phyloP scores from a whole-genome alignment of 2,113 vertebrate species.

The Pantherophis guttatus region DNA sequence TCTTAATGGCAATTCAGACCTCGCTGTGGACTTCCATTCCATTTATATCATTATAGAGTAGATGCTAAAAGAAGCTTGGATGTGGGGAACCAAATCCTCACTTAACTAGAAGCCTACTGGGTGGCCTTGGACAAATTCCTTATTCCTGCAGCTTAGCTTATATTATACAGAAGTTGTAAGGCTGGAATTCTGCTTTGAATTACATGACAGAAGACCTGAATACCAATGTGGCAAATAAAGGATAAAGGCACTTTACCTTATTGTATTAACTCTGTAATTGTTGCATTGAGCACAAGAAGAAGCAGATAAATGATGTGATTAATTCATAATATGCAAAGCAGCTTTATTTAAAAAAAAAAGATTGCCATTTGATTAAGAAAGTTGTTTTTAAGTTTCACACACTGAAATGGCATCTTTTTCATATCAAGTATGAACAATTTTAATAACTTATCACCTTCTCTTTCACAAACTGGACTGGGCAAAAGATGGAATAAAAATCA shows the following conservation, averaged over 20 bases:
- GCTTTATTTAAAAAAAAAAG: not conserved
- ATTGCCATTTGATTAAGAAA: not conserved
- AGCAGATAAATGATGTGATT: not conserved
- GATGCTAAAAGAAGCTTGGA: not conserved
- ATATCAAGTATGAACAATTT: not conserved
- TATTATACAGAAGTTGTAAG: not conserved
- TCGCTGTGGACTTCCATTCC: not conserved
- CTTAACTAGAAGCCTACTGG: not conserved
- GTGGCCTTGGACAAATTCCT: not conserved
- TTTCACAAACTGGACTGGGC: not conserved
- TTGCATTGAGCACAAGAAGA: not conserved
- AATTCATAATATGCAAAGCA: not conserved
- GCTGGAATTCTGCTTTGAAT: not conserved
- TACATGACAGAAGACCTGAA: not conserved
- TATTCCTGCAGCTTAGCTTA: not conserved
- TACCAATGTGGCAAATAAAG: not conserved
- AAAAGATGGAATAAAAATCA: not conserved
- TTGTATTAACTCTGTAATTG: not conserved
- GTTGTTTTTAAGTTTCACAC: not conserved
- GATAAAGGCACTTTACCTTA: not conserved
- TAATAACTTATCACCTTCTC: not conserved
- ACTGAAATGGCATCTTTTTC: not conserved
- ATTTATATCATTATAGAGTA: not conserved
- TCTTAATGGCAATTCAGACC: not conserved
- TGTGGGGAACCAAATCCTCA: not conserved